Evolutionary conservation across 2,888 invertebrate genomes (phyloP).

Genomic region (Meghimatium bilineatum): DNA sequence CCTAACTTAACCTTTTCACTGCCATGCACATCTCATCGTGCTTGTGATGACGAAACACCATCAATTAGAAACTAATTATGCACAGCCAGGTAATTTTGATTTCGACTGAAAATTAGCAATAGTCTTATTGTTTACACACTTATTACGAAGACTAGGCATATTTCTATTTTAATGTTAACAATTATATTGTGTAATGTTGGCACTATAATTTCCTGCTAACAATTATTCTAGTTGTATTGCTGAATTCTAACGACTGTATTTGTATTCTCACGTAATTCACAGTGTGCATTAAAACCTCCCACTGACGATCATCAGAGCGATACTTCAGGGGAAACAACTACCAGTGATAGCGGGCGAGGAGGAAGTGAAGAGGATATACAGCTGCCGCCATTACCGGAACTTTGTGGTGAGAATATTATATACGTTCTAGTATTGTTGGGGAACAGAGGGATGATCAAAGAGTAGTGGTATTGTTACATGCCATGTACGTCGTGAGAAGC

Average conservation of each 20-base stretch:
- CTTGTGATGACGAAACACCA: no score
- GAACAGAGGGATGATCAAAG: background rate
- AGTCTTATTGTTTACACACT: no score
- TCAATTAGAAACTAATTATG: no score
- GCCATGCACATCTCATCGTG: no score
- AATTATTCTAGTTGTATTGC: background rate
- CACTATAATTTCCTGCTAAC: background rate
- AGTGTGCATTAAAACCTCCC: conserved; percentile 49
- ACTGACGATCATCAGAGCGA: conserved; percentile 71
- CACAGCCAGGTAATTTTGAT: no score
- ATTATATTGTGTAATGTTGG: no score
- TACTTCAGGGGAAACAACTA: conserved; percentile 70
- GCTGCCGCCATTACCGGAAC: conserved; percentile 52
- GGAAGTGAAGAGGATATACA: conserved; percentile 73
- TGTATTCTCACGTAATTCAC: conserved; percentile 24
- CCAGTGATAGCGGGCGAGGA: conserved; percentile 72
- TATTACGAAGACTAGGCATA: no score
- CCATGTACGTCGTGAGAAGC: no score
- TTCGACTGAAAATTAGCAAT: no score
- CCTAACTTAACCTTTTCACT: no score
- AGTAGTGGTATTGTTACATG: no score
- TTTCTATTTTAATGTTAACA: no score
- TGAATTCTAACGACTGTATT: background rate
- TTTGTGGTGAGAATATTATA: conserved; percentile 44
- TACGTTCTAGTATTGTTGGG: background rate